phyloP scores from a whole-genome alignment of 2,888 invertebrate species.

The Villa cingulata region DNA sequence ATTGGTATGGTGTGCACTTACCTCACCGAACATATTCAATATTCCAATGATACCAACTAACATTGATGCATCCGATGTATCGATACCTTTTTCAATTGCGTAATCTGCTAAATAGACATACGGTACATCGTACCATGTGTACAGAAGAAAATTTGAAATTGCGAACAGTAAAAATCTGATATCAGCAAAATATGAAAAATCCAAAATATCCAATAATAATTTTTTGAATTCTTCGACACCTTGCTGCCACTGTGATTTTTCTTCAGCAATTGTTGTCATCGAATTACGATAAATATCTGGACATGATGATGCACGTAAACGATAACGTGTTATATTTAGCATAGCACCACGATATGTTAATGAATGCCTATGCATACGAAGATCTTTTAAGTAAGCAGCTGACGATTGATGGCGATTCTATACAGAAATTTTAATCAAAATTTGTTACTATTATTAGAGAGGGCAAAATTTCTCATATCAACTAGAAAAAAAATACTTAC shows the following conservation, averaged over 20 bases:
- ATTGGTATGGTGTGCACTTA: conserved; percentile 38
- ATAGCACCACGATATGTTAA: conserved; percentile 75
- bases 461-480: background rate
- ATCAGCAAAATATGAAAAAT: conserved; percentile 67
- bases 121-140: conserved; percentile 87
- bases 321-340: conserved; percentile 68
- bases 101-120: conserved; percentile 82
- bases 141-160: conserved; percentile 76
- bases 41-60: conserved; percentile 79
- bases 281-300: conserved; percentile 81
- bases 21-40: conserved; percentile 78
- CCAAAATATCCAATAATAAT: conserved; percentile 60
- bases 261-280: conserved; percentile 73
- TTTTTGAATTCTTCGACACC: conserved; percentile 67
- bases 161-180: conserved; percentile 63
- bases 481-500: too few relatives aligned
- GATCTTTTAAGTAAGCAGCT: conserved; percentile 53
- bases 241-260: conserved; percentile 54
- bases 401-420: conserved; percentile 11
- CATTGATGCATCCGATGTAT: conserved; percentile 60
- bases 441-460: background rate
- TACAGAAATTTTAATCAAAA: background rate
- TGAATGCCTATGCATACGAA: conserved; percentile 61
- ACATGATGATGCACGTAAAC: conserved; percentile 72
- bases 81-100: conserved; percentile 56